Evolutionary conservation across 2,113 vertebrate genomes (phyloP).

Genomic region (Nycticebus coucang): DNA sequence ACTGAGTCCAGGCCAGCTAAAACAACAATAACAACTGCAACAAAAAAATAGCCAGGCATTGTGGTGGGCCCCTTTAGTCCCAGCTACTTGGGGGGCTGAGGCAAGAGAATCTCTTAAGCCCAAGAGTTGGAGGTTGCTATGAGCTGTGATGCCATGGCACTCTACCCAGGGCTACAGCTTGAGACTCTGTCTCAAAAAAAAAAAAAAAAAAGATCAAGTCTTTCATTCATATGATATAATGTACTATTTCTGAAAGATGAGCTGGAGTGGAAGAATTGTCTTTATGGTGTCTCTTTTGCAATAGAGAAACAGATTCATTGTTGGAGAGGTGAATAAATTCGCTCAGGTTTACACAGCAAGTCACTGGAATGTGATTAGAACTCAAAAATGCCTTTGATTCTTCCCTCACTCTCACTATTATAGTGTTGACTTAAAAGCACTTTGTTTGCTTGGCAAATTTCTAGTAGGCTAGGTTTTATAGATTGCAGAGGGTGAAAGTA

Average conservation of each 20-base stretch:
- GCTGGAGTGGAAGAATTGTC: background rate
- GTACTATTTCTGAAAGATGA: slow-evolving; percentile 45
- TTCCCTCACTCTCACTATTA: background rate
- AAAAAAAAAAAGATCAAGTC: background rate
- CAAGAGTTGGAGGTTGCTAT: too few species aligned
- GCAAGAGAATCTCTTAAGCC: too few species aligned
- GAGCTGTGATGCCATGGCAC: too few species aligned
- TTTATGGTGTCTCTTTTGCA: slow-evolving; percentile 18
- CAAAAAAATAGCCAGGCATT: too few species aligned
- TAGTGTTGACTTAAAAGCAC: background rate
- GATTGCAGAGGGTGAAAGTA: background rate
- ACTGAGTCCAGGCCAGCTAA: too few species aligned
- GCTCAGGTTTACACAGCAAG: background rate
- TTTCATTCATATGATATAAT: background rate
- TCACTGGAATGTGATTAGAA: background rate
- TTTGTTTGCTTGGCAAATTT: background rate
- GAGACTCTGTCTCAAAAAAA: too few species aligned
- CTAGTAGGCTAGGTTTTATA: background rate
- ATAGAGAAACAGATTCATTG: background rate
- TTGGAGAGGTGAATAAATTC: background rate
- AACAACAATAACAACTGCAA: too few species aligned
- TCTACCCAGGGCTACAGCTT: too few species aligned
- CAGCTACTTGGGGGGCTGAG: too few species aligned
- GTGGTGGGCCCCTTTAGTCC: too few species aligned
- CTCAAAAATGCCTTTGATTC: background rate